Evolutionary conservation across 2,113 vertebrate genomes (phyloP), one percentile per base, ranked within the genome.

Genomic region (Pteropus alecto): DNA sequence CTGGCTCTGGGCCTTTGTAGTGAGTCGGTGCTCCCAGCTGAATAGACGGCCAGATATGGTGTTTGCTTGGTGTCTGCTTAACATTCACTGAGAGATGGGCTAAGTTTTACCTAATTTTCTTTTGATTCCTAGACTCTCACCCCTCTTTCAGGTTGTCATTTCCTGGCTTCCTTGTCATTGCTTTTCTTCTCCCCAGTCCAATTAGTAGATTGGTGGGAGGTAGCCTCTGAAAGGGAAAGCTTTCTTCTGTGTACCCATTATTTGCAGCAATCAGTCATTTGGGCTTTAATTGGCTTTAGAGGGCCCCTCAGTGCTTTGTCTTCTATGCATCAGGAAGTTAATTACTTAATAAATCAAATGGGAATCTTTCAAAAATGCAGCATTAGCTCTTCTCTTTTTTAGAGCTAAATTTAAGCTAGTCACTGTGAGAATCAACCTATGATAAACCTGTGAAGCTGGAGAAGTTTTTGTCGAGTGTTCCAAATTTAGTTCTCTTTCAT

Each of bases 281-380:
- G 87, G 82, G 87, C 83, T 97, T 97, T 98, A 96, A 97, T 95
- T 97, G 97, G 76, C 84, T 95, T 93, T 77, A 46, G 58, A 96
- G 48, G 79, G 38, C 58, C 83, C 51, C 94, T 97, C 70, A 67
- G 94, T 81, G 58, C 38, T 96, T 93, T 97, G 93, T 95, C 86
- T 93, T 97, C 63, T 96, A 96, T 97, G 89, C 73, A 94, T 94
- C 54, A 93, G 83, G 63, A 96, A 89, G 68, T 97, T 95, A 97
- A 98, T 93, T 98, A 97, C 92, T 96, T 96, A 95, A 96, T 92
- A 98, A 97, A 79, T 92, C 93, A 95, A 97, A 87, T 60, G 76
- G 81, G 95, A 98, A 30, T 61, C 73, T 89, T 96, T 93, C 21
- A 58, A 65, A 97, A 93, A 81, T 87, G 77, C 87, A 46, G 11